phyloP scores from a whole-genome alignment of 2,888 invertebrate genomes.

The Ochlodes sylvanus region DNA sequence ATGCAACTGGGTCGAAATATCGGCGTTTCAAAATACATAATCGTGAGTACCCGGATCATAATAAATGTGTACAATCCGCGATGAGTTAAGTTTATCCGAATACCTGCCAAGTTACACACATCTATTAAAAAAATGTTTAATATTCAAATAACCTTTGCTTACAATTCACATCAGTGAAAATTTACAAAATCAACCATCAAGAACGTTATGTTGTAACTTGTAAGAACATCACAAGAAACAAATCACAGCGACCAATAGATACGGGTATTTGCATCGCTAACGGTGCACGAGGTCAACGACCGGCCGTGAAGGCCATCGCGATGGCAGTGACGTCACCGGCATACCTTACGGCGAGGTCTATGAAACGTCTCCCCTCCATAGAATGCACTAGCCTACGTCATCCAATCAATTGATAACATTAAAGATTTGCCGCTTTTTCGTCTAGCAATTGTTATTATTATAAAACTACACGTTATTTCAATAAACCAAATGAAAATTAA shows the following conservation, averaged over 20 bases:
- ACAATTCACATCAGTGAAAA: no score
- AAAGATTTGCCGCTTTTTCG: constrained; percentile 16
- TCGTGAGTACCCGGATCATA: no score
- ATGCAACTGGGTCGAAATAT: no score
- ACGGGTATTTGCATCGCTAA: constrained; percentile 57
- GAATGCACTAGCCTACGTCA: neutral
- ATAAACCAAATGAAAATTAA: no score
- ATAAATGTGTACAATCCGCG: no score
- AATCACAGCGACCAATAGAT: constrained; percentile 13
- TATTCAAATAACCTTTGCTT: no score
- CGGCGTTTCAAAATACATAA: no score
- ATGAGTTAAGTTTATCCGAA: neutral
- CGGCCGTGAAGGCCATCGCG: constrained; percentile 70
- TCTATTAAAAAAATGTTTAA: no score
- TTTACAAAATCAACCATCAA: no score
- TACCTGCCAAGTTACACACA: no score
- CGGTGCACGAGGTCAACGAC: constrained; percentile 64
- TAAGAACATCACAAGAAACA: constrained; percentile 11
- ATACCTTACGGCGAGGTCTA: constrained; percentile 32
- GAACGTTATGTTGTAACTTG: neutral
- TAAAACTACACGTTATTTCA: no score
- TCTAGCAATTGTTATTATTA: no score
- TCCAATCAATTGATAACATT: neutral
- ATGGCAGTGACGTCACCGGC: constrained; percentile 63
- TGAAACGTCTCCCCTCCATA: neutral